Evolutionary conservation across 2,888 invertebrate genomes (phyloP), one percentile per base, ranked within the genome.

Genomic region (Erebia palarica): DNA sequence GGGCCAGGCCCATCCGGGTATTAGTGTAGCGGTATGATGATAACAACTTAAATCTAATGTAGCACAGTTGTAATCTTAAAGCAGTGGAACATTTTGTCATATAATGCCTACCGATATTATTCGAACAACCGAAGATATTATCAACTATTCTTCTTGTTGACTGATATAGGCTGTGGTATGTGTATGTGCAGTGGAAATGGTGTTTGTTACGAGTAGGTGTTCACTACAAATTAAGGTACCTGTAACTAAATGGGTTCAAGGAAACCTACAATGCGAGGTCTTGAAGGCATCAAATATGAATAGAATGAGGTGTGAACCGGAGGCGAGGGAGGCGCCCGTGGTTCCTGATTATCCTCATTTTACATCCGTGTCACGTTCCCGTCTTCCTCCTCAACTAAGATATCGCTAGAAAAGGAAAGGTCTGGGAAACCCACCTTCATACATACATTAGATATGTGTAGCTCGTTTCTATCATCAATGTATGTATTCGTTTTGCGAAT

Each of bases 301-400:
- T 83, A 81, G 80, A 83, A 80, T 77, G 79, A 81, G 78, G 80
- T 78, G 77, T 76, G 74, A 84, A 82, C 77, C 82, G 82, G 79
- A 82, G 82, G 80, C 82, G 81, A 81, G 81, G 73, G 80, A 76
- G 84, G 85, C 84, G 80, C 82, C 83, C 78, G 81, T 81, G 80
- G 81, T 80, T 81, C 81, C 82, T 88, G 88, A 87, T 88, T 88
- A 84, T 88, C 81, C 86, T 86, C 83, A 88, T 90, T 83, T 83
- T 85, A 84, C 82, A 91, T 85, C 79, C 89, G 79, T 75, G 82
- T 89, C 92, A 91, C 90, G 90, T 89, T 75, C 77, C 72, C 58
- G 73, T 79, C 78, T 74, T 73, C 76, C 74, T 60, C 74, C 77
- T 78, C 69, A 78, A 78, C 78, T 69, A 72, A 76, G 76, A 79